These are phyloP conservation scores for Mimachlamys varia DNA, from an alignment of 2,888 invertebrate genomes.

Conservation along the genomic window DNA sequence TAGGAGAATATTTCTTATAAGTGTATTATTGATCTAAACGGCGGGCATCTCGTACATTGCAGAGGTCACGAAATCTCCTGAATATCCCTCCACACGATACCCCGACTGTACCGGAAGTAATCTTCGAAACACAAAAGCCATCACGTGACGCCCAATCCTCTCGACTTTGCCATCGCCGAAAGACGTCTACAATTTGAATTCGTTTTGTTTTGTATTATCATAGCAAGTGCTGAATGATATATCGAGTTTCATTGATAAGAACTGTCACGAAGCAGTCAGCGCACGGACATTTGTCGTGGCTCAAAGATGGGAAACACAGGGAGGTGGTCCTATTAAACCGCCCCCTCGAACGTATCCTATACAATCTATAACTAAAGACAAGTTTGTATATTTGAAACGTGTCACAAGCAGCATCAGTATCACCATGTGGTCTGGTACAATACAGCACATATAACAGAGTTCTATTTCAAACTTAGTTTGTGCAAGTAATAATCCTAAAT, in stretches of 20 bases:
- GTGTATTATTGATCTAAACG: background rate
- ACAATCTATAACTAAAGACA: too few relatives aligned
- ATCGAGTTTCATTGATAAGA: background rate
- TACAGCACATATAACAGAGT: too few relatives aligned
- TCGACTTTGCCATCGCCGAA: background rate
- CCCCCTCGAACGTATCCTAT: background rate
- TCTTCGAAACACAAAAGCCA: constrained; percentile 1
- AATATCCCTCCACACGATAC: background rate
- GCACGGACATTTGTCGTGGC: background rate
- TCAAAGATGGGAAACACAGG: background rate
- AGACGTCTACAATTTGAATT: background rate
- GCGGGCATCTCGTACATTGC: background rate
- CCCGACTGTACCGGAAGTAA: background rate
- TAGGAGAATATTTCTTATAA: background rate
- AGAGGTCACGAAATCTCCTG: background rate
- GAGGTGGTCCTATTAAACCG: background rate
- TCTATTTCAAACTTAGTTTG: too few relatives aligned
- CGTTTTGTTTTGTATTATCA: background rate
- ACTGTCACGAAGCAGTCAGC: background rate
- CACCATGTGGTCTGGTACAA: too few relatives aligned
- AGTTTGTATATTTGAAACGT: too few relatives aligned
- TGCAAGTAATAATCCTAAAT: too few relatives aligned
- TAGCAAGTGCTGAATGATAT: background rate
- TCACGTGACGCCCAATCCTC: background rate
- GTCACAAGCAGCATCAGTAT: too few relatives aligned